These are phyloP conservation scores for Cervus canadensis DNA, from an alignment of 2,113 vertebrate genomes.

Conservation along the genomic window DNA sequence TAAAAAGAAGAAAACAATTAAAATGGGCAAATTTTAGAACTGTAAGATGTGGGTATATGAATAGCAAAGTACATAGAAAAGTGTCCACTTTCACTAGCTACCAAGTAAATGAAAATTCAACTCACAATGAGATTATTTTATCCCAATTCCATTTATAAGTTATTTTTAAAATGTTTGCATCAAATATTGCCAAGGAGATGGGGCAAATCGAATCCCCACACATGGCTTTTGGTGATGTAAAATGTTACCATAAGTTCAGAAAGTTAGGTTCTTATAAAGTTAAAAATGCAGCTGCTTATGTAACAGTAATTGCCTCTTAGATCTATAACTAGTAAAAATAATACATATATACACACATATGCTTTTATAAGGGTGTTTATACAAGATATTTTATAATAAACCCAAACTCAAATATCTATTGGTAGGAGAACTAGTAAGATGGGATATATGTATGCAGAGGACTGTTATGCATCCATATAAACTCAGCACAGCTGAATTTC, in stretches of 20 bases:
- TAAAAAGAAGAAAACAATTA: not conserved
- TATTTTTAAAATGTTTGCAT: not conserved
- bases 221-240: not conserved
- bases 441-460: not conserved
- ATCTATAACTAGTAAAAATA: not conserved
- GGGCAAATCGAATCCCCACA: not conserved
- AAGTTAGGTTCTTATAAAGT: not conserved
- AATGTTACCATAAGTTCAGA: not conserved
- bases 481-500: not conserved
- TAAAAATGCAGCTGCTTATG: not conserved
- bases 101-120: not conserved
- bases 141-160: not conserved
- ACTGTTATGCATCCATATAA: not conserved
- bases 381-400: not conserved
- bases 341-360: not conserved
- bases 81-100: not conserved
- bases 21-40: not conserved
- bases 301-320: not conserved
- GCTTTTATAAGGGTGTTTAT: not conserved
- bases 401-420: rapidly evolving
- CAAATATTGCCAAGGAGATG: not conserved
- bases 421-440: not conserved
- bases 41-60: not conserved
- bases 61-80: no score
- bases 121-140: not conserved